Evolutionary conservation across 2,888 invertebrate genomes (phyloP), one percentile per base, ranked within the genome.

Genomic region (Cyrtodaria siliqua): DNA sequence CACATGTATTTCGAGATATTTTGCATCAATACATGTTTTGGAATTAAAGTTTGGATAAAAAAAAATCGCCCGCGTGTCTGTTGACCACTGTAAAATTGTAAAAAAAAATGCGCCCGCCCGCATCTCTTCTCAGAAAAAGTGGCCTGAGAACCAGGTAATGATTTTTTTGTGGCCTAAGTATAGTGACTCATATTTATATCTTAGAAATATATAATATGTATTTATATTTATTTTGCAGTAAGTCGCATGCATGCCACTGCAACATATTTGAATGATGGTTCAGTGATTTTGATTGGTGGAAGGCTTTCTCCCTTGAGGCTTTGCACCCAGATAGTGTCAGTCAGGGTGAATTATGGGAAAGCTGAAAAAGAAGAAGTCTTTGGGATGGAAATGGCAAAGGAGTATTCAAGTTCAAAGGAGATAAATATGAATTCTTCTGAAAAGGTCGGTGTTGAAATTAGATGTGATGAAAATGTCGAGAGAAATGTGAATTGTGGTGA

Each of bases 201-300:
- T 8, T 27, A 8, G 6, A 16, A 12, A 8, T 33, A 33, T 33
- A 33, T 33, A 33, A 33, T 33, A 33, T 33, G 33, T 33, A 33
- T 33, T 33, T 33, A 33, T 24, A 3, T 18, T 26, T 61, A 18
- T 68, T 23, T 85, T 87, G 33, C 69, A 89, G 90, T 85, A 52
- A 86, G 86, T 26, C 74, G 90, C 66, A 88, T 91, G 89, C 88
- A 90, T 70, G 86, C 88, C 49, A 83, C 88, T 1, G 61, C 84
- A 1, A 84, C 85, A 26, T 27, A 63, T 14, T 53, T 89, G 20
- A 63, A 78, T 53, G 81, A 88, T 81, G 86, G 86, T 14, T 73
- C 82, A 23, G 50, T 92, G n/a, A 57, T 92, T 47, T 62, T 92
- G 56, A 86, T 91, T 71, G 93, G 93, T 50, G 93, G 93, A 18